phyloP scores from a whole-genome alignment of 2,113 vertebrate genomes.

The Erinaceus europaeus region DNA sequence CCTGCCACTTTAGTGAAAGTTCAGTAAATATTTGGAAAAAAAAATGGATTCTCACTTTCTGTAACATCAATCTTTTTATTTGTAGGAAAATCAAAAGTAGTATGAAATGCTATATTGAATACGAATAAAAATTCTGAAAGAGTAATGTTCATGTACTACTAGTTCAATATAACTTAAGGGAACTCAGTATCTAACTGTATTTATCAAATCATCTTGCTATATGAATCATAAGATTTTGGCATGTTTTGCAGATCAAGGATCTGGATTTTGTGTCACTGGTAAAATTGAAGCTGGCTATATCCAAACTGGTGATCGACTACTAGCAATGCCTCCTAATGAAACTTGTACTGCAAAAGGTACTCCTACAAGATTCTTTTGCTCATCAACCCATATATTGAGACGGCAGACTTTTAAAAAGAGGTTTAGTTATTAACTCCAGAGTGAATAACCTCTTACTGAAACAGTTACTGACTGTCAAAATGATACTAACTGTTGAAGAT shows the following conservation, averaged over 20 bases:
- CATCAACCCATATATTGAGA: conserved; percentile 43
- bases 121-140: conserved; percentile 5
- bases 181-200: background rate
- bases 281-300: conserved; percentile 98
- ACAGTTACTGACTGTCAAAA: conserved; percentile 83
- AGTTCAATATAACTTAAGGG: background rate
- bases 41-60: background rate
- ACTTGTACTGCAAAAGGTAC: conserved; percentile 97
- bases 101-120: conserved; percentile 1
- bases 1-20: background rate
- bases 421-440: conserved; percentile 72
- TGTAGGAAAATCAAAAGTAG: background rate
- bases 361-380: conserved; percentile 29
- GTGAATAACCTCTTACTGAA: conserved; percentile 81
- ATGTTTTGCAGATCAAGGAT: conserved; percentile 92
- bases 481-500: conserved; percentile 88
- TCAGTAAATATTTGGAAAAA: conserved; percentile 12
- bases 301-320: conserved; percentile 91
- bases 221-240: conserved; percentile 26
- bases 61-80: conserved; percentile 30
- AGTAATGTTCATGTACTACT: background rate
- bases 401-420: conserved; percentile 72
- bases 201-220: background rate
- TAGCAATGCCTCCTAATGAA: conserved; percentile 98
- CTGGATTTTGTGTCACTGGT: conserved; percentile 97